phyloP scores from a whole-genome alignment of 2,797 vertebrate species.

The Chiloscyllium punctatum region DNA sequence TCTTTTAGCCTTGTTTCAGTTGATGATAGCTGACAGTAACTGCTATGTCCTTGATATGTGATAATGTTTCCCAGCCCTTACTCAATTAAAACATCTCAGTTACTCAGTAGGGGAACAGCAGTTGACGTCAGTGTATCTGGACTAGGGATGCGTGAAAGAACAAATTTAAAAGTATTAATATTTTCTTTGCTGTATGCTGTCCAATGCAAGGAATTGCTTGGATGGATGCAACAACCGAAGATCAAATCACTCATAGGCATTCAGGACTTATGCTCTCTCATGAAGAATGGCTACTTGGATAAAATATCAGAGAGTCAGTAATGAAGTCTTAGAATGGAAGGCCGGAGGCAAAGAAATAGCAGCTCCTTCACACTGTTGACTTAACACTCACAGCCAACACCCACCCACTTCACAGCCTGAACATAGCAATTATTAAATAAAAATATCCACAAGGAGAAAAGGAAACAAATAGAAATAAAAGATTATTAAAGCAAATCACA shows the following conservation, averaged over 20 bases:
- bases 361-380: not conserved
- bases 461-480: constrained; percentile 3
- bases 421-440: not conserved
- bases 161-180: not conserved
- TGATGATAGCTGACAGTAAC: constrained; percentile 20
- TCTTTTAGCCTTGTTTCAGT: not conserved
- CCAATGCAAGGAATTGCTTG: not conserved
- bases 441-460: not conserved
- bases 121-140: not conserved
- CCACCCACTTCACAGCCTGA: too few species aligned
- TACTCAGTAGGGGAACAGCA: not conserved
- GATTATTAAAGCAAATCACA: constrained; percentile 5
- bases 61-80: not conserved
- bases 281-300: not conserved
- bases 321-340: not conserved
- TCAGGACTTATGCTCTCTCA: not conserved
- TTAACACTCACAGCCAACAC: too few species aligned
- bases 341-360: not conserved
- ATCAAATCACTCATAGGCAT: not conserved
- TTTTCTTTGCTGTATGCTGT: not conserved
- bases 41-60: not conserved
- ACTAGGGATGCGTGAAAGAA: not conserved
- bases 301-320: constrained; percentile 13
- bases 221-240: too few species aligned
- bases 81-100: constrained; percentile 1